Evolutionary conservation across 2,113 vertebrate genomes (phyloP), one percentile per base, ranked within the genome.

Genomic region (Bambusicola thoracicus): DNA sequence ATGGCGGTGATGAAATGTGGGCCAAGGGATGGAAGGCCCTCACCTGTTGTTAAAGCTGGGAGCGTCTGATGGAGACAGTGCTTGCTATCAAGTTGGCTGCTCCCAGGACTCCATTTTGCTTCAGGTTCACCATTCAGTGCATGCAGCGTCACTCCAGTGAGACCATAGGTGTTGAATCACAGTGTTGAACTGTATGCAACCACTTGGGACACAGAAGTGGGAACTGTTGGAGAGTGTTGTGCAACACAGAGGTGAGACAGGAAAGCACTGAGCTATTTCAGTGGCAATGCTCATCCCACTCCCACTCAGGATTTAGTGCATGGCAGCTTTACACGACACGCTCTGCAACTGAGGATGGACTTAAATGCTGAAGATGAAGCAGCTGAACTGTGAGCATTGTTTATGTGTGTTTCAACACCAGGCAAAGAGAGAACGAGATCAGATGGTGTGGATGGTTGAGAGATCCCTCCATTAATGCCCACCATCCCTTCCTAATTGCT

Each of bases 221-320:
- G 73, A 56, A 56, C 44, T 73, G 34, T 58, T 19, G 21, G 43
- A 62, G n/a, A 8, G 38, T 77, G 25, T 80, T 85, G 87, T 40
- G 94, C 85, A 93, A 92, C 46, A 8, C 0, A 0, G 1, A 18
- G 1, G 18, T 40, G 81, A 91, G 79, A 82, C 0, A 0, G 91
- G 69, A 51, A 77, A 89, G 85, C 79, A 48, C 13, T 6, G 81
- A 46, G 63, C 19, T 74, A 49, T 80, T 92, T 66, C 79, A 76
- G 61, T 29, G 85, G 44, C 75, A 89, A 49, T 36, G 11, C 36
- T 93, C 61, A 46, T 21, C 22, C 51, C 41, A 13, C 73, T 92
- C 81, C 65, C 75, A 67, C 75, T 61, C 19, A 1, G 86, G 49
- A 62, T 41, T 65, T 70, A 10, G 34, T 0, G 16, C 25, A 10